Conservation (phyloP, 2,888 invertebrate species). For the Tetheella fluctuosa region DNA sequence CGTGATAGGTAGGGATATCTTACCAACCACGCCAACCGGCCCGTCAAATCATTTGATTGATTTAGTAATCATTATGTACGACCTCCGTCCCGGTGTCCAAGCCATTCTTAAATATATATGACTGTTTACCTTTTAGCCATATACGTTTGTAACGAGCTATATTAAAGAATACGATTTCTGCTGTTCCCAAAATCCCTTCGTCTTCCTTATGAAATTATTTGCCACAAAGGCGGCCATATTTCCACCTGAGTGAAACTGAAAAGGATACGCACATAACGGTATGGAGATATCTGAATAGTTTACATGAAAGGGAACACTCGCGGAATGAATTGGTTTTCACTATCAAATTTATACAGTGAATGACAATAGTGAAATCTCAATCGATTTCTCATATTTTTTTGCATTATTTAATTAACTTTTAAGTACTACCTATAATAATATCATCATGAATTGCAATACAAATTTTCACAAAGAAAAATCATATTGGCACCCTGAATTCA, state of each 20-base stretch:
- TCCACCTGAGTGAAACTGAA: slow-evolving; percentile 12
- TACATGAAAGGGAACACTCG: slow-evolving; percentile 12
- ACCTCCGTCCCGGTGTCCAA: too few relatives aligned
- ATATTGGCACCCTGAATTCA: too few relatives aligned
- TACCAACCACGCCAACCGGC: too few relatives aligned
- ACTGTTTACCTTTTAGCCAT: not conserved
- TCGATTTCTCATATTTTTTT: not conserved
- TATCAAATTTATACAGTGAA: not conserved
- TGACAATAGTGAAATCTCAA: not conserved
- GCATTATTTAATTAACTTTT: too few relatives aligned
- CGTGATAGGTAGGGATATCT: too few relatives aligned
- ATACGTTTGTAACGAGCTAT: not conserved
- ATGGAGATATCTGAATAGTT: slow-evolving; percentile 15
- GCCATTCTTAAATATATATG: not conserved
- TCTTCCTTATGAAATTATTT: slow-evolving; percentile 10
- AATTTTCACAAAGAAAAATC: too few relatives aligned
- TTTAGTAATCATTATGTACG: too few relatives aligned
- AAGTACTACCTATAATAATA: too few relatives aligned
- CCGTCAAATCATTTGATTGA: too few relatives aligned
- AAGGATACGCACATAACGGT: slow-evolving; percentile 10
- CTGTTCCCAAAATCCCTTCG: not conserved
- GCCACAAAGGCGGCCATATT: slow-evolving; percentile 6
- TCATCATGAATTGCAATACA: too few relatives aligned
- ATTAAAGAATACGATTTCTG: not conserved
- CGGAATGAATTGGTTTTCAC: slow-evolving; percentile 1